Base-by-base conservation (phyloP, 2,113 vertebrate genomes). In the Malaclemys terrapin region DNA sequence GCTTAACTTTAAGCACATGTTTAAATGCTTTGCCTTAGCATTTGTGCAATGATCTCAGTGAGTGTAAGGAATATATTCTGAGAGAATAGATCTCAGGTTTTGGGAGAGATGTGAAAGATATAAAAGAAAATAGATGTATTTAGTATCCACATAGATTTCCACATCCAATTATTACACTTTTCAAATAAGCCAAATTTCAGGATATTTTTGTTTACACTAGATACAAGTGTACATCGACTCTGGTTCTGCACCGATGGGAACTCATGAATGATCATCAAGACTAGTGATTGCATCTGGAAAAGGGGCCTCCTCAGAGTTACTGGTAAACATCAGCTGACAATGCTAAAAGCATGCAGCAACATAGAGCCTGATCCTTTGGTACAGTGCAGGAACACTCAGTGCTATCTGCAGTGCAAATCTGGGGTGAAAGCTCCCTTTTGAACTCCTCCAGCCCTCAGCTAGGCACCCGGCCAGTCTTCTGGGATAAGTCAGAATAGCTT, bases 101-200 rank as follows among this genome's bases (percentile, higher is more conserved):
- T 81, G 84, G 86, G 65, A 84, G 27, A 75, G 5, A 82, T 1
- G 22, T n/a, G 0, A 12, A 78, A 93, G 52, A 29, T 1, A 72
- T 3, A 27, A 38, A 83, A 56, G 35, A 93, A 89, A 93, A 88
- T 80, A 6, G 52, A 88, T 83, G 19, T 0, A 29, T 91, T 95
- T 91, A 4, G 7, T 54, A 19, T 81, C 56, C 85, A 88, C 47
- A 79, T 89, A 88, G 0, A 45, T 91, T 85, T 87, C 62, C 80
- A 17, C 38, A 89, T 94, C 49, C 42, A 84, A 80, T 82, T 95
- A 92, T 93, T 84, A 80, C 1, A 89, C 38, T 81, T 84, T 27
- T 54, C 54, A 52, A 85, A 53, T 31, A 85, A 19, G 14, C 2
- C 62, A 91, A 13, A 56, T 84, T 94, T 89, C 76, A 86, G 52